Conservation (phyloP, 2,888 invertebrate genomes). For the Camptogramma bilineatum region DNA sequence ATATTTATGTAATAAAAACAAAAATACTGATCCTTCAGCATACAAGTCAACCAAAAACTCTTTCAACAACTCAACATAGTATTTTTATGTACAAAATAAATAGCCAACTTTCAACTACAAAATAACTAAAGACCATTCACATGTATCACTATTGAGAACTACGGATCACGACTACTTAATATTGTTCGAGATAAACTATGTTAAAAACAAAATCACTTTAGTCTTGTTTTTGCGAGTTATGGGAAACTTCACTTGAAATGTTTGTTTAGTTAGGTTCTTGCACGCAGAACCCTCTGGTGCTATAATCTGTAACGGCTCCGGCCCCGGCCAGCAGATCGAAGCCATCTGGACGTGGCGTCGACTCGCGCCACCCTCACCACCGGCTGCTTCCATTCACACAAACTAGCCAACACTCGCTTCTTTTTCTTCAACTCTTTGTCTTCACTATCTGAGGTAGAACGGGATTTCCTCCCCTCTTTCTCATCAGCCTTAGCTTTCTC, state of each 20-base stretch:
- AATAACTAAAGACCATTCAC: slow-evolving; percentile 27
- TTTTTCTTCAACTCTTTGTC: slow-evolving; percentile 64
- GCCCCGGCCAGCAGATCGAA: slow-evolving; percentile 67
- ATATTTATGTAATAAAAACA: slow-evolving; percentile 49
- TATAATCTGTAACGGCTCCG: slow-evolving; percentile 56
- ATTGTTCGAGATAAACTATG: slow-evolving; percentile 33
- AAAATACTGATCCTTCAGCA: slow-evolving; percentile 55
- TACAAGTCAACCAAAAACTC: slow-evolving; percentile 25
- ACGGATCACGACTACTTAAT: slow-evolving; percentile 41
- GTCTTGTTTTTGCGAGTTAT: slow-evolving; percentile 28
- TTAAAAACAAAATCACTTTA: slow-evolving; percentile 22
- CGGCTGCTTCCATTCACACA: slow-evolving; percentile 85
- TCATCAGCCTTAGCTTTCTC: slow-evolving; percentile 51
- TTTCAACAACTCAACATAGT: slow-evolving; percentile 30
- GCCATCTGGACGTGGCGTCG: slow-evolving; percentile 70
- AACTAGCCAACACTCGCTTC: slow-evolving; percentile 62
- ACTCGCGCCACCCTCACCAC: slow-evolving; percentile 88
- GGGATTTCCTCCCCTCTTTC: slow-evolving; percentile 57
- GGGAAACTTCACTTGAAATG: slow-evolving; percentile 24
- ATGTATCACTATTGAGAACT: slow-evolving; percentile 38
- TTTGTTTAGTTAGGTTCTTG: slow-evolving; percentile 25
- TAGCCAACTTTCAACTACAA: slow-evolving; percentile 37
- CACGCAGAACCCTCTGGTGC: slow-evolving; percentile 48
- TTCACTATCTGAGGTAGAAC: slow-evolving; percentile 57
- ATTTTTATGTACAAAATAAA: slow-evolving; percentile 42